A percentile compares a stretch with the other conserved stretches of the same genome.
Conservation (phyloP, 2,797 vertebrate genomes). For the Merluccius polli region DNA sequence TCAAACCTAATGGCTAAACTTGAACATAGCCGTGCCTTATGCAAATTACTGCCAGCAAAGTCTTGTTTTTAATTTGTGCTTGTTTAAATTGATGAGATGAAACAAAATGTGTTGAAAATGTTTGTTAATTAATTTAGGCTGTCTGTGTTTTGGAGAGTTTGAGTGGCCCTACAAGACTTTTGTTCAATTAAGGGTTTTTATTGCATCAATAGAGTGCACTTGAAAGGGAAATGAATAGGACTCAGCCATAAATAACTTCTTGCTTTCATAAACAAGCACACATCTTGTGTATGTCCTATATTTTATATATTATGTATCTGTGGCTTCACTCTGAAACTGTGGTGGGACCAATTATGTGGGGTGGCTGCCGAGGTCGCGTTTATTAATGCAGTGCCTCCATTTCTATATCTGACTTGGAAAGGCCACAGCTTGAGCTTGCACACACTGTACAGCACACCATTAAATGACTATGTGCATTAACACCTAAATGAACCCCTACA, state of each 20-base stretch:
- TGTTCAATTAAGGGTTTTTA: neutral
- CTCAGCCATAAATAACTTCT: neutral
- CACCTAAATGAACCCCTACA: too few species aligned
- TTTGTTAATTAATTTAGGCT: neutral
- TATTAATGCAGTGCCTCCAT: too few species aligned
- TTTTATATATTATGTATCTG: too few species aligned
- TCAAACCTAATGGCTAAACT: neutral
- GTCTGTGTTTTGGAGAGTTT: neutral
- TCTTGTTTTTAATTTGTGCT: neutral
- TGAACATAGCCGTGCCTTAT: neutral
- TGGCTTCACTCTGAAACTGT: too few species aligned
- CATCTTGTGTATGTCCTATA: too few species aligned
- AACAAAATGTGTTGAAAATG: neutral
- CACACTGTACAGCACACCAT: too few species aligned
- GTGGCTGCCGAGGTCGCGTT: too few species aligned
- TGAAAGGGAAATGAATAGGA: neutral
- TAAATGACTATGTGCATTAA: too few species aligned
- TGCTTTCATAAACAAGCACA: too few species aligned
- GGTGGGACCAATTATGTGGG: too few species aligned
- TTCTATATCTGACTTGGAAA: too few species aligned
- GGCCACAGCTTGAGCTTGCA: too few species aligned
- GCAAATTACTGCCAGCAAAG: neutral
- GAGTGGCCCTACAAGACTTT: neutral
- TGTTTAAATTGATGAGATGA: neutral
- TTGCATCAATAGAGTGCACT: neutral